Evolutionary conservation across 2,888 invertebrate species (phyloP).

Genomic region (Argyresthia goedartella): DNA sequence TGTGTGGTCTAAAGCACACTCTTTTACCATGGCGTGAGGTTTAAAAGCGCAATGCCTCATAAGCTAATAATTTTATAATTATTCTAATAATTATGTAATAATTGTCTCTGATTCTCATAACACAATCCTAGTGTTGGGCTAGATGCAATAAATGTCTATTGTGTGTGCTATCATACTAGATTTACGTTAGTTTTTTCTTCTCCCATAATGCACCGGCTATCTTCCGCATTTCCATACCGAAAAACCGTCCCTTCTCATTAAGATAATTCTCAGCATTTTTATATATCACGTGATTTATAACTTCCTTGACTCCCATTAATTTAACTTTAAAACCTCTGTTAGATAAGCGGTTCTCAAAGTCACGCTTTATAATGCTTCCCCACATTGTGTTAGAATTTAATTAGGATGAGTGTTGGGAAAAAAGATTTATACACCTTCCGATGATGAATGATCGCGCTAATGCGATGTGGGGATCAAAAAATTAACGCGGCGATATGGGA

Average conservation of each 20-base stretch:
- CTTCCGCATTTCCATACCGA: neutral
- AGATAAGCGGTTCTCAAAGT: conserved; percentile 2
- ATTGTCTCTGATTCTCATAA: no score
- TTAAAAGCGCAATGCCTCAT: no score
- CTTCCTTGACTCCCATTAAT: conserved; percentile 11
- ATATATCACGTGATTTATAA: conserved; percentile 11
- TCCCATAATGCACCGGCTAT: no score
- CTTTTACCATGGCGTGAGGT: no score
- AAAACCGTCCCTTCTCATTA: conserved; percentile 9
- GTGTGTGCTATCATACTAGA: no score
- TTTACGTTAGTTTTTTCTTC: no score
- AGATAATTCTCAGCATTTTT: conserved; percentile 13
- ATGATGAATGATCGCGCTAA: neutral
- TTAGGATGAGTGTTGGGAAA: conserved; percentile 3
- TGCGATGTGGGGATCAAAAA: neutral
- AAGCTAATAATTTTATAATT: no score
- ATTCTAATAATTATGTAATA: no score
- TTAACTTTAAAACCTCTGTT: conserved; percentile 6
- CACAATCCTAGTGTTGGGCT: no score
- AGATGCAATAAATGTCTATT: no score
- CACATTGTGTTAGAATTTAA: conserved; percentile 3
- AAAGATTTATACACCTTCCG: conserved; percentile 1
- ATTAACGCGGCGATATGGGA: no score
- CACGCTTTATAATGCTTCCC: conserved; percentile 1
- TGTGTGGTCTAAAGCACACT: no score